Conservation (phyloP, 2,888 invertebrate species). For the Morpho helenor region DNA sequence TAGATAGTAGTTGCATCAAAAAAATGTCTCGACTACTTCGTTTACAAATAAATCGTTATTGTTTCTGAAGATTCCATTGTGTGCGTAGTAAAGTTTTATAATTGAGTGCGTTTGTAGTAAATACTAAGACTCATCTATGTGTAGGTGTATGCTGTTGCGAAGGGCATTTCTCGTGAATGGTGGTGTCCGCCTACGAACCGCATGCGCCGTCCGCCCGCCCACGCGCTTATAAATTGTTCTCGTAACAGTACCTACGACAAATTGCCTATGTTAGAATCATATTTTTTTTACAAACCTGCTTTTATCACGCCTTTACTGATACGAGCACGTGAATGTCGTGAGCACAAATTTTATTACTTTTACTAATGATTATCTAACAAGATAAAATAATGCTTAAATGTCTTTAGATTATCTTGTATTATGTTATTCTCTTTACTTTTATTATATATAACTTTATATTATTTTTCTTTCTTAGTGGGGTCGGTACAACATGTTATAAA, state of each 20-base stretch:
- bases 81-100: constrained; percentile 19
- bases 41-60: constrained; percentile 11
- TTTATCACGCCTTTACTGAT: constrained; percentile 30
- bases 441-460: no score
- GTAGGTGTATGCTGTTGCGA: constrained; percentile 45
- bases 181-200: constrained; percentile 55
- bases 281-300: constrained; percentile 47
- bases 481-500: no score
- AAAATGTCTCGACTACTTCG: constrained; percentile 1
- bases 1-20: background rate
- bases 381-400: constrained; percentile 1
- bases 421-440: background rate
- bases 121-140: constrained; percentile 31
- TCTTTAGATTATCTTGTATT: background rate
- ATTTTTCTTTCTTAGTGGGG: no score
- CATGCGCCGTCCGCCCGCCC: constrained; percentile 59
- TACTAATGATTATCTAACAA: constrained; percentile 1
- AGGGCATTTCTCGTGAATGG: constrained; percentile 62
- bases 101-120: constrained; percentile 12
- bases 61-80: constrained; percentile 24
- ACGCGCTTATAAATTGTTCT: constrained; percentile 62
- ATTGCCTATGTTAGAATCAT: constrained; percentile 50
- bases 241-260: constrained; percentile 68
- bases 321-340: constrained; percentile 8
- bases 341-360: constrained; percentile 10